A percentile compares a stretch with the other conserved stretches of the same genome.
phyloP scores from a whole-genome alignment of 2,888 invertebrate genomes.

The Dynastes hyllus region DNA sequence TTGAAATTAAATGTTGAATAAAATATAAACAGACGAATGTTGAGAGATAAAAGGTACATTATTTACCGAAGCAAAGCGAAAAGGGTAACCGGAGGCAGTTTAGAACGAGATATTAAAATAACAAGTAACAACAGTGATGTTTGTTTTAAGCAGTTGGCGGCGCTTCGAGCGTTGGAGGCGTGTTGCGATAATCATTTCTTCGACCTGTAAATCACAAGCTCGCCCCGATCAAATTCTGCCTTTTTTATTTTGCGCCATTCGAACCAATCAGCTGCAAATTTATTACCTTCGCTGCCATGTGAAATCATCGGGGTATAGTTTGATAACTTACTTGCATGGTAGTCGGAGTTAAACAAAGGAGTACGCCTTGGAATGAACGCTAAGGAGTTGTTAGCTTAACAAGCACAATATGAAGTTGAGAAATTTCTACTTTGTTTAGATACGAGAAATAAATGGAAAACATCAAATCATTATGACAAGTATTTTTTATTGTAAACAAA shows the following conservation, averaged over 20 bases:
- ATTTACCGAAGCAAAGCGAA: conserved; percentile 62
- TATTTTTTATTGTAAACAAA: too few species aligned
- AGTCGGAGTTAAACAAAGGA: background rate
- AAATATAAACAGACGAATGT: conserved; percentile 67
- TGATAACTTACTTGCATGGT: conserved; percentile 45
- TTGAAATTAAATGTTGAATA: conserved; percentile 61
- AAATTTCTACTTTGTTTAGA: too few species aligned
- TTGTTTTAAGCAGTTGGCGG: conserved; percentile 70
- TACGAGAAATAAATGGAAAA: too few species aligned
- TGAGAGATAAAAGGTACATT: conserved; percentile 68
- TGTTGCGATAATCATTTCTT: conserved; percentile 70
- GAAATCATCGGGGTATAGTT: conserved; percentile 38
- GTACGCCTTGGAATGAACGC: background rate
- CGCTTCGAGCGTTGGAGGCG: conserved; percentile 70
- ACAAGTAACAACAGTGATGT: conserved; percentile 71
- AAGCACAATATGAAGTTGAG: too few species aligned
- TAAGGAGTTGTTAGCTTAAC: too few species aligned
- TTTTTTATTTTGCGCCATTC: conserved; percentile 49
- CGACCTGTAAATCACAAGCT: conserved; percentile 68
- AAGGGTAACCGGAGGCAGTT: conserved; percentile 66
- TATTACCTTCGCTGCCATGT: conserved; percentile 46
- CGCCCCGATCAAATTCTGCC: conserved; percentile 51
- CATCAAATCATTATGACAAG: too few species aligned
- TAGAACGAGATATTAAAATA: conserved; percentile 70
- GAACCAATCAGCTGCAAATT: conserved; percentile 47